Conservation (phyloP, 92 coral and sea anemone species). For the Scolanthus callimorphus region DNA sequence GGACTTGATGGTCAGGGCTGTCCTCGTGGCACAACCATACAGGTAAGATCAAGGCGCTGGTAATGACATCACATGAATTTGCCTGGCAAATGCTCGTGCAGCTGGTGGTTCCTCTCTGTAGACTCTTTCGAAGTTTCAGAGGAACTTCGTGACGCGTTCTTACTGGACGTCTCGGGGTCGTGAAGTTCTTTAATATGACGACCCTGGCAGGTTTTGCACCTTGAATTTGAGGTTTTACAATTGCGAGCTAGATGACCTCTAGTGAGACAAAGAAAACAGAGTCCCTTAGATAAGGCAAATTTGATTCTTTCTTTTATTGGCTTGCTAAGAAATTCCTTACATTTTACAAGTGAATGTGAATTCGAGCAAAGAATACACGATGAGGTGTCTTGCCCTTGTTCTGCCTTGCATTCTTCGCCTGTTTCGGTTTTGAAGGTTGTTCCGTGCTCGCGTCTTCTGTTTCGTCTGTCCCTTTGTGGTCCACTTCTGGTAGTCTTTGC, state of each 20-base stretch:
- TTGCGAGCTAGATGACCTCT: conserved; percentile 30
- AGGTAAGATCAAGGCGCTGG: conserved; percentile 50
- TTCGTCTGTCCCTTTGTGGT: no score
- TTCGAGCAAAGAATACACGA: no score
- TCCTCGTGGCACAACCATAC: conserved; percentile 35
- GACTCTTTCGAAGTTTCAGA: background rate
- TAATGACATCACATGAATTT: conserved; percentile 14
- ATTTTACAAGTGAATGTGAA: no score
- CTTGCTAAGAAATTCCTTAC: no score
- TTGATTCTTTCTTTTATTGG: no score
- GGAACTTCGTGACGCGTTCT: conserved; percentile 47
- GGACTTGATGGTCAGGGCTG: conserved; percentile 10
- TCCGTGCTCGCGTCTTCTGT: no score
- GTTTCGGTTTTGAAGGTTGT: no score
- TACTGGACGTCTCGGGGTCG: no score
- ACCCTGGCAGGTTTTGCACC: conserved; percentile 40
- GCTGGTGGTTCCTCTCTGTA: conserved; percentile 16
- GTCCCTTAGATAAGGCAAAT: conserved; percentile 10
- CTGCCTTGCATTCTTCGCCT: no score
- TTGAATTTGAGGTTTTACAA: conserved; percentile 25
- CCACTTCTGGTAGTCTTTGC: no score
- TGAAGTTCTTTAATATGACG: no score
- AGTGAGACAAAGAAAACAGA: conserved; percentile 33
- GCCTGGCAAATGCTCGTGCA: conserved; percentile 36
- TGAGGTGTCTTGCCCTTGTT: conserved; percentile 3